Conservation (phyloP, 1,140 invertebrate genomes). For the Pollicipes pollicipes region DNA sequence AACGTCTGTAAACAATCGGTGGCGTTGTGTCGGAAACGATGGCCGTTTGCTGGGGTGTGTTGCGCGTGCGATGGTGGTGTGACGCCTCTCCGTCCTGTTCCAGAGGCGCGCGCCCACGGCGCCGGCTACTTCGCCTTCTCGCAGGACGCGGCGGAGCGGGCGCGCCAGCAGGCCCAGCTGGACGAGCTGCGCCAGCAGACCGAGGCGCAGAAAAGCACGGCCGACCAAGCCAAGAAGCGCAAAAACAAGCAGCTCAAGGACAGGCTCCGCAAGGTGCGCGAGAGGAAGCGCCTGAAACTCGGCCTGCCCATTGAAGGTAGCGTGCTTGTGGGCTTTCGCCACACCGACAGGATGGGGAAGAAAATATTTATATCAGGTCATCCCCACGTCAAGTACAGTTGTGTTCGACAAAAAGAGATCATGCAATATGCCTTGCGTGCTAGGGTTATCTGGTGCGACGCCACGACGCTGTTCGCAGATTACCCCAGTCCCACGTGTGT, state of each 20-base stretch:
- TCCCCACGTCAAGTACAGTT: slow-evolving; percentile 28
- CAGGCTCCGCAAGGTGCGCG: slow-evolving; percentile 53
- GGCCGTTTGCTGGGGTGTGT: too few relatives aligned
- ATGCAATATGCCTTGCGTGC: slow-evolving; percentile 18
- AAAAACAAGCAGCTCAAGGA: slow-evolving; percentile 50
- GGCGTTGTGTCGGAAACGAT: too few relatives aligned
- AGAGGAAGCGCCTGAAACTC: slow-evolving; percentile 51
- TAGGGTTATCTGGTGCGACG: too few relatives aligned
- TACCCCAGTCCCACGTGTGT: too few relatives aligned
- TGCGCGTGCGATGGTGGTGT: too few relatives aligned
- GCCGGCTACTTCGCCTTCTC: slow-evolving; percentile 77
- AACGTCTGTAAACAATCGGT: too few relatives aligned
- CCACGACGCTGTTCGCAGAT: too few relatives aligned
- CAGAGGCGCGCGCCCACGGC: slow-evolving; percentile 65
- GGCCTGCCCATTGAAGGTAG: slow-evolving; percentile 46
- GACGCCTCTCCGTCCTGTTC: too few relatives aligned
- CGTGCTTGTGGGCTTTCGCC: background rate
- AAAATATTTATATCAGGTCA: slow-evolving; percentile 20
- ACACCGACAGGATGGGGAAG: background rate
- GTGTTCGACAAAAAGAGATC: slow-evolving; percentile 20
- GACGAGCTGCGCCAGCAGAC: slow-evolving; percentile 51
- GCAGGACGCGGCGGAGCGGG: slow-evolving; percentile 53
- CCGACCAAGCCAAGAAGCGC: slow-evolving; percentile 40
- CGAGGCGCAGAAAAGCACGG: slow-evolving; percentile 39
- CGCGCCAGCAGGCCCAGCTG: slow-evolving; percentile 54